A percentile compares a stretch with the other conserved stretches of the same genome.
phyloP scores from a whole-genome alignment of 2,888 invertebrate species.

The Torymus auratus region DNA sequence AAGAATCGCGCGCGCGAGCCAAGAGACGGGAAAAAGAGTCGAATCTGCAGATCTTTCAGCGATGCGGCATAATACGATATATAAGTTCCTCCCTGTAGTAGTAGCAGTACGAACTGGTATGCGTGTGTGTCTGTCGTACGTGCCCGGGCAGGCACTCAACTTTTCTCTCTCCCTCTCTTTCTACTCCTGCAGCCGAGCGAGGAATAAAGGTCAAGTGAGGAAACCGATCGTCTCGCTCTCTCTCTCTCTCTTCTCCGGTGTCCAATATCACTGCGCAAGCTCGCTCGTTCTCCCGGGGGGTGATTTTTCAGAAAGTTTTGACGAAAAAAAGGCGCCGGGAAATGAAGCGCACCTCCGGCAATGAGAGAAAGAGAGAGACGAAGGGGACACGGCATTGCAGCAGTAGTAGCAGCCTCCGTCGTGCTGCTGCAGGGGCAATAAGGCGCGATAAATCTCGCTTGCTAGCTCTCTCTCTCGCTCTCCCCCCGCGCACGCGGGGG shows the following conservation, averaged over 20 bases:
- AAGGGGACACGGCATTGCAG: conserved; percentile 19
- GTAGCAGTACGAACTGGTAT: conserved; percentile 25
- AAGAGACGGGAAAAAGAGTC: conserved; percentile 50
- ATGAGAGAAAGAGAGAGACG: background rate
- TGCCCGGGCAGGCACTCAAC: conserved; percentile 54
- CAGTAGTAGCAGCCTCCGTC: conserved; percentile 56
- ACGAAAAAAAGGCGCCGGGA: conserved; percentile 56
- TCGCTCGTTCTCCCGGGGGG: conserved; percentile 20
- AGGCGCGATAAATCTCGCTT: conserved; percentile 71
- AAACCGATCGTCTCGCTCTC: conserved; percentile 42
- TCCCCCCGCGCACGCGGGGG: background rate
- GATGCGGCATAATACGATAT: conserved; percentile 55
- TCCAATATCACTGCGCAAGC: conserved; percentile 63
- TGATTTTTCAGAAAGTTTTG: conserved; percentile 71
- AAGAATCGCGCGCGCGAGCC: conserved; percentile 3
- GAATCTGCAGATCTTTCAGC: conserved; percentile 57
- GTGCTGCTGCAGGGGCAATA: conserved; percentile 67
- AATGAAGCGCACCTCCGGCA: conserved; percentile 30
- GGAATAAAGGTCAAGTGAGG: conserved; percentile 50
- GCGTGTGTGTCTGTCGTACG: conserved; percentile 21
- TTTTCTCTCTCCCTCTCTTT: background rate
- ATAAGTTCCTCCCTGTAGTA: conserved; percentile 45
- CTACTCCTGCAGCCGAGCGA: conserved; percentile 19
- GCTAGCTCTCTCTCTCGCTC: too few relatives aligned
- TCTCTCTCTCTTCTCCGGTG: conserved; percentile 35